phyloP scores from a whole-genome alignment of 2,113 vertebrate genomes.

The Balaenoptera acutorostrata region DNA sequence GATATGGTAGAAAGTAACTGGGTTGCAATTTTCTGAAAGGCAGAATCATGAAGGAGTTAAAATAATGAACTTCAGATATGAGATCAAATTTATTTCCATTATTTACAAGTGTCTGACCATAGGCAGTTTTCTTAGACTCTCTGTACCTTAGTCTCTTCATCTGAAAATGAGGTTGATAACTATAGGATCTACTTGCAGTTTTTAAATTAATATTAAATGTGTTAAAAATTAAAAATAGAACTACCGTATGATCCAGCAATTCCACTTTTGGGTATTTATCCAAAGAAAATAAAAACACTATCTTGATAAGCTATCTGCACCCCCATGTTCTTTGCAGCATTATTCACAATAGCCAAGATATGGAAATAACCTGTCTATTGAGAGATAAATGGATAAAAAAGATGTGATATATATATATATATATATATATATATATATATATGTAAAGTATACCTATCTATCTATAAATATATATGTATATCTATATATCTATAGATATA shows the following conservation, averaged over 20 bases:
- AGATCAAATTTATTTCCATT: background rate
- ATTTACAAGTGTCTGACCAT: background rate
- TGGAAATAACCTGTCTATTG: background rate
- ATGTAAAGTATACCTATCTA: background rate
- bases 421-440: background rate
- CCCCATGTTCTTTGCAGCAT: background rate
- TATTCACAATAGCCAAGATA: background rate
- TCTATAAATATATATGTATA: background rate
- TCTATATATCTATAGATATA: background rate
- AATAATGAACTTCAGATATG: background rate
- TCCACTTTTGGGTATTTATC: background rate
- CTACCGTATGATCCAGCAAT: background rate
- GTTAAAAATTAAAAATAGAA: background rate
- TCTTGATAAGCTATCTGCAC: background rate
- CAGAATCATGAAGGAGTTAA: background rate
- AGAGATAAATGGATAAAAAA: background rate
- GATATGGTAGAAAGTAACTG: background rate
- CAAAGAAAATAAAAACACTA: background rate
- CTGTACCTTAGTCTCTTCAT: background rate
- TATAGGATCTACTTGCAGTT: background rate
- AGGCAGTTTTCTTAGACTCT: background rate
- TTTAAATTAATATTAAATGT: background rate
- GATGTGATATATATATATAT: background rate
- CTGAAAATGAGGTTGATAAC: background rate
- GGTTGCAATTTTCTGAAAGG: background rate